Evolutionary conservation across 2,113 vertebrate species (phyloP).

Genomic region (Platichthys flesus): DNA sequence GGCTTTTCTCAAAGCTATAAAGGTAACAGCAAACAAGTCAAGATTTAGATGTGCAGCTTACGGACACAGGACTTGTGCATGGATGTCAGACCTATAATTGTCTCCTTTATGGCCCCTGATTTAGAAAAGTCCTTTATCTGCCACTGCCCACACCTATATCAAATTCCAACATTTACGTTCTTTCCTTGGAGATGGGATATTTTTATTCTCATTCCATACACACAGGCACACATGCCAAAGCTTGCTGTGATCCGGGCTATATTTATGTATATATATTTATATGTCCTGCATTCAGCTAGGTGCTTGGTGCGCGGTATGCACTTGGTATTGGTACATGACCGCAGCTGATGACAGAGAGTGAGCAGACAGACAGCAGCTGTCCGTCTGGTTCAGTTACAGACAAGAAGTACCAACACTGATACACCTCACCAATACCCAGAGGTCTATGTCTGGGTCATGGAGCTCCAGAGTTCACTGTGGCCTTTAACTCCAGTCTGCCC

Average conservation of each 20-base stretch:
- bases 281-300: constrained; percentile 22
- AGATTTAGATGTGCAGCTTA: too few species aligned
- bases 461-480: constrained; percentile 37
- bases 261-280: constrained; percentile 37
- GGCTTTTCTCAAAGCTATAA: too few species aligned
- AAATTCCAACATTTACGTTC: constrained; percentile 15
- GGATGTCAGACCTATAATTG: too few species aligned
- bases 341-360: constrained; percentile 53
- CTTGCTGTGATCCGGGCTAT: constrained; percentile 37
- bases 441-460: constrained; percentile 67
- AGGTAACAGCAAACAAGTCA: too few species aligned
- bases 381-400: constrained; percentile 66
- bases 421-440: constrained; percentile 45
- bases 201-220: constrained; percentile 37
- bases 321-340: constrained; percentile 17
- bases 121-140: too few species aligned
- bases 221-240: constrained; percentile 25
- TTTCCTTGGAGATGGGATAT: constrained; percentile 21
- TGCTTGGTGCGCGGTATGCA: constrained; percentile 38
- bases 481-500: constrained; percentile 46
- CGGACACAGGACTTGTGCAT: too few species aligned
- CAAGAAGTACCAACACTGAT: constrained; percentile 55
- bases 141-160: background rate
- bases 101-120: too few species aligned
- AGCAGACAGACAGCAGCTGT: constrained; percentile 73